Evolutionary conservation across 2,888 invertebrate species (phyloP).

Genomic region (Galeruca laticollis): DNA sequence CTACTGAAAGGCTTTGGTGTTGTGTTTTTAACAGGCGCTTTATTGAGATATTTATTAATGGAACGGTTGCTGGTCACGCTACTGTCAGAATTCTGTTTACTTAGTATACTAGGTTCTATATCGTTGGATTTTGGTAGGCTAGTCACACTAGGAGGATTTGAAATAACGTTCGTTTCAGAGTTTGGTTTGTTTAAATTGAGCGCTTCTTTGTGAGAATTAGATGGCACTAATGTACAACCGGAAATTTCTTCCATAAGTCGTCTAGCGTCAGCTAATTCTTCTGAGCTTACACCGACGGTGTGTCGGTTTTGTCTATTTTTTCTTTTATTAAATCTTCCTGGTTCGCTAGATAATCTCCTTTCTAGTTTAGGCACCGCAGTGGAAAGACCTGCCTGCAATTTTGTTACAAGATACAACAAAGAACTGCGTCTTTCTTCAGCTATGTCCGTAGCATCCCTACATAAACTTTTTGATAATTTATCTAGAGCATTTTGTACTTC

Average conservation of each 20-base stretch:
- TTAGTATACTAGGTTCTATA: constrained; percentile 36
- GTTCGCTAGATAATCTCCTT: constrained; percentile 65
- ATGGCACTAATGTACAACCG: constrained; percentile 61
- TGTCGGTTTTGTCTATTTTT: constrained; percentile 78
- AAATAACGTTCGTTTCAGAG: constrained; percentile 66
- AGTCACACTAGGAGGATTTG: constrained; percentile 24
- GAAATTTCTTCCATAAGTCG: constrained; percentile 78
- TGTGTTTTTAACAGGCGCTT: constrained; percentile 62
- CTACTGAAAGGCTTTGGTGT: constrained; percentile 65
- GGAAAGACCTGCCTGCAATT: constrained; percentile 71
- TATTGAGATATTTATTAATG: constrained; percentile 49
- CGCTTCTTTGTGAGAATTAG: constrained; percentile 48
- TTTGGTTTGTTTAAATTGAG: constrained; percentile 65
- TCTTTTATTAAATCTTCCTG: constrained; percentile 68
- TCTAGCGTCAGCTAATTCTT: constrained; percentile 84
- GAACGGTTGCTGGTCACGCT: constrained; percentile 59
- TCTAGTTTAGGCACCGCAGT: constrained; percentile 59
- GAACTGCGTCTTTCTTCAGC: constrained; percentile 82
- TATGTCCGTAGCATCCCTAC: constrained; percentile 64
- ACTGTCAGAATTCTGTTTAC: constrained; percentile 68
- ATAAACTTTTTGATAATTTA: constrained; percentile 64
- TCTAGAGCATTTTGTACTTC: constrained; percentile 67
- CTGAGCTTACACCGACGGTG: constrained; percentile 86
- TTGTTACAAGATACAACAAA: constrained; percentile 79
- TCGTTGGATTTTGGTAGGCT: constrained; percentile 24